A percentile compares a stretch with the other conserved stretches of the same genome.
Conservation (phyloP, 2,888 invertebrate species). For the Portevinia maculata region DNA sequence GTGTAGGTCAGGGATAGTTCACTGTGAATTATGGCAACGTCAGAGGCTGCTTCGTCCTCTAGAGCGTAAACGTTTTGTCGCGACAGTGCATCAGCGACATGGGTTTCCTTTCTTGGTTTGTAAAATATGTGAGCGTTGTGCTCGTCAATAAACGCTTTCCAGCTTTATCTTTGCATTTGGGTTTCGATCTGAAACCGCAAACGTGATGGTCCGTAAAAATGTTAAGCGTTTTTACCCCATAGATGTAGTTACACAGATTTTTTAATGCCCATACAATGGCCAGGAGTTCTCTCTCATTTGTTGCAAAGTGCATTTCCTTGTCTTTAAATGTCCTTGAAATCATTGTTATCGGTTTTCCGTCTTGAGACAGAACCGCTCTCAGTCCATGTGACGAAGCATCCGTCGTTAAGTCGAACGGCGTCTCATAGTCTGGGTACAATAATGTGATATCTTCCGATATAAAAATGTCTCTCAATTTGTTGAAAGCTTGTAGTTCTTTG, state of each 20-base stretch:
- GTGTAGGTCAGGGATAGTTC: slow-evolving; percentile 64
- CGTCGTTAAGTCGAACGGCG: slow-evolving; percentile 58
- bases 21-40: slow-evolving; percentile 33
- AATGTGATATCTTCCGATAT: slow-evolving; percentile 57
- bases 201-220: slow-evolving; percentile 61
- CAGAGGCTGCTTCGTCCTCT: slow-evolving; percentile 20
- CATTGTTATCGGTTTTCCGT: slow-evolving; percentile 60
- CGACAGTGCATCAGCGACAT: slow-evolving; percentile 65
- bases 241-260: slow-evolving; percentile 45
- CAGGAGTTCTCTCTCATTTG: slow-evolving; percentile 53
- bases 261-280: slow-evolving; percentile 59
- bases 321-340: too few species aligned
- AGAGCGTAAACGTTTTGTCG: slow-evolving; percentile 52
- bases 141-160: slow-evolving; percentile 66
- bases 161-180: slow-evolving; percentile 65
- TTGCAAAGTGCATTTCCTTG: slow-evolving; percentile 50
- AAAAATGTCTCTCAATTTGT: slow-evolving; percentile 30
- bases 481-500: slow-evolving; percentile 29
- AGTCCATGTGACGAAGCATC: slow-evolving; percentile 41
- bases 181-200: slow-evolving; percentile 71
- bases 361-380: slow-evolving; percentile 54
- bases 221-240: slow-evolving; percentile 48
- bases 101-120: slow-evolving; percentile 65
- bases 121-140: slow-evolving; percentile 54
- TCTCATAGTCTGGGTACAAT: slow-evolving; percentile 53